These are phyloP conservation scores for Nicator chloris DNA, from an alignment of 2,113 vertebrate species.

Conservation along the genomic window DNA sequence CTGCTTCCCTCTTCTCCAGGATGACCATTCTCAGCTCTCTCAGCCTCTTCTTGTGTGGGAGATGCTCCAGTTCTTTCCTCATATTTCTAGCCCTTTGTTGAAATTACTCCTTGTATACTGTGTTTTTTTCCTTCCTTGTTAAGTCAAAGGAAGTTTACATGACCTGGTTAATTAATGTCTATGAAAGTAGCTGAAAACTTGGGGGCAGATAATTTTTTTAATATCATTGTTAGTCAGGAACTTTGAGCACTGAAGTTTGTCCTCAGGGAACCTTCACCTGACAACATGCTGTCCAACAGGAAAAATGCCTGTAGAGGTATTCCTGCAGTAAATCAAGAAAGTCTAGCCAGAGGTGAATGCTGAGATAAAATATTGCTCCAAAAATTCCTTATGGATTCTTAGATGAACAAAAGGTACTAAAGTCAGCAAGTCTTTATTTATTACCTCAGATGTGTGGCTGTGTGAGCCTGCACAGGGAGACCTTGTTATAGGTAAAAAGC, in stretches of 20 bases:
- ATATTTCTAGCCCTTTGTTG: background rate
- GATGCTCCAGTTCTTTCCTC: background rate
- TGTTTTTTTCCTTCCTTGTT: background rate
- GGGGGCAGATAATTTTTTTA: background rate
- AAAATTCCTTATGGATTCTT: background rate
- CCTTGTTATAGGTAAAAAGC: no score
- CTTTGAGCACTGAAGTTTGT: background rate
- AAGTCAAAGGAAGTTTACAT: background rate
- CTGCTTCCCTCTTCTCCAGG: background rate
- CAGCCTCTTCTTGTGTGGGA: background rate
- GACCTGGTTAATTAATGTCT: background rate
- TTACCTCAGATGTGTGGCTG: background rate
- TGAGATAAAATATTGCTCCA: constrained; percentile 3
- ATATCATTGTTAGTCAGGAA: background rate
- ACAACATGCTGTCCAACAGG: background rate
- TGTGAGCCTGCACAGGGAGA: background rate
- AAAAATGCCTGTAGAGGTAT: background rate
- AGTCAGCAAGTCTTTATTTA: constrained; percentile 1
- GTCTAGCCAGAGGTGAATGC: background rate
- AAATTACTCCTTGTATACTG: background rate
- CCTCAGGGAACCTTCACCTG: background rate
- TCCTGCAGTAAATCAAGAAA: background rate
- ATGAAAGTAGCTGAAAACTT: background rate
- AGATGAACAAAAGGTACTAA: background rate
- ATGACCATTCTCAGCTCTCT: background rate